phyloP scores from a whole-genome alignment of 2,888 invertebrate genomes.

The Euspilapteryx auroguttella region DNA sequence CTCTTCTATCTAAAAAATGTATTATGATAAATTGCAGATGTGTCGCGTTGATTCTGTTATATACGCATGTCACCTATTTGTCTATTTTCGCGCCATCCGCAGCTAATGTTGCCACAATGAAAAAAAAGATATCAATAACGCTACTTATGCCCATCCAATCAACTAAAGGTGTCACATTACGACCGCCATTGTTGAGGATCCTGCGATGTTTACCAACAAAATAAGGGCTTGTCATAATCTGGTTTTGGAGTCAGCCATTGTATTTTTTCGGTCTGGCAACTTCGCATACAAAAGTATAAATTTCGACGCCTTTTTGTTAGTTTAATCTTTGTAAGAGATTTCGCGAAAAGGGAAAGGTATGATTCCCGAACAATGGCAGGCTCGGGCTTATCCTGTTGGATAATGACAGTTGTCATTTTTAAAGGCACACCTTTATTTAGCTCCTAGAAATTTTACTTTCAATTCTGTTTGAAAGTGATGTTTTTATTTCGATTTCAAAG shows the following conservation, averaged over 20 bases:
- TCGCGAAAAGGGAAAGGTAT: slow-evolving; percentile 44
- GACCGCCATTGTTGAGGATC: slow-evolving; percentile 19
- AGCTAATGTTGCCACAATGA: slow-evolving; percentile 25
- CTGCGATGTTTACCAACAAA: slow-evolving; percentile 55
- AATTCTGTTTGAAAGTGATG: no score
- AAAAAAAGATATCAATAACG: slow-evolving; percentile 39
- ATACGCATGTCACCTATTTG: slow-evolving; percentile 54
- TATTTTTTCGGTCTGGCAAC: slow-evolving; percentile 46
- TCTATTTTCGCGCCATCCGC: slow-evolving; percentile 39
- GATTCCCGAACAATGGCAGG: no score
- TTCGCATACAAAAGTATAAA: slow-evolving; percentile 44
- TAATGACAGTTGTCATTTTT: slow-evolving; percentile 12
- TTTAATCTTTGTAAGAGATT: slow-evolving; percentile 40
- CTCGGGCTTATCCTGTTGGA: no score
- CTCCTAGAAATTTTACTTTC: no score
- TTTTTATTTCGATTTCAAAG: no score
- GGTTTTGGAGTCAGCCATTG: slow-evolving; percentile 46
- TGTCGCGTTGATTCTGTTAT: no score
- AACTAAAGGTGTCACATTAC: slow-evolving; percentile 54
- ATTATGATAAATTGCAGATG: no score
- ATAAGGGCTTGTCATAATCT: slow-evolving; percentile 58
- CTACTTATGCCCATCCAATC: slow-evolving; percentile 42
- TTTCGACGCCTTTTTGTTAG: slow-evolving; percentile 55
- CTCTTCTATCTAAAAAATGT: no score
- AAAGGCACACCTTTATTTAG: no score